Conservation (phyloP, 1,140 invertebrate genomes). For the Himalopsyche phryganea region DNA sequence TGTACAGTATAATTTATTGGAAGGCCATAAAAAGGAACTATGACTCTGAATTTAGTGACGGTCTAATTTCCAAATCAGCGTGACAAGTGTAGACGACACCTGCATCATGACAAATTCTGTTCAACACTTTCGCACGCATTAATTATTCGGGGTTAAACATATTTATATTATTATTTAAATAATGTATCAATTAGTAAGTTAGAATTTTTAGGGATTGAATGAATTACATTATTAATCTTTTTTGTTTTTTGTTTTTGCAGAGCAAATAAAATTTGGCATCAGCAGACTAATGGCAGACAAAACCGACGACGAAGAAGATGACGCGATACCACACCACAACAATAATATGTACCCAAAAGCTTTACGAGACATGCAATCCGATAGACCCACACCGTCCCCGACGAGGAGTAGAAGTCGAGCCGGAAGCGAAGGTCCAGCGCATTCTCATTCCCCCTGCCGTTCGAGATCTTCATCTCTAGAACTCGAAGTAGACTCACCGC, state of each 20-base stretch:
- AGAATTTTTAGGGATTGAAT: too few species aligned
- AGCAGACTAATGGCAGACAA: constrained; percentile 63
- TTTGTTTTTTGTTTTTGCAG: constrained; percentile 50
- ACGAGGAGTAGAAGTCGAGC: constrained; percentile 44
- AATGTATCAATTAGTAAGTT: too few species aligned
- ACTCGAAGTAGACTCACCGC: constrained; percentile 67
- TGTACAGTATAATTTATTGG: too few species aligned
- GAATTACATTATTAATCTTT: too few species aligned
- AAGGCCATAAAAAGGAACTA: too few species aligned
- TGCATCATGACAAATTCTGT: constrained; percentile 36
- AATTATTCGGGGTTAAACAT: too few species aligned
- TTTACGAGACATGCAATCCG: constrained; percentile 29
- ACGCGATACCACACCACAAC: constrained; percentile 39
- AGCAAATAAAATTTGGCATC: constrained; percentile 70
- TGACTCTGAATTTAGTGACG: constrained; percentile 4
- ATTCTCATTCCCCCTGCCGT: constrained; percentile 44
- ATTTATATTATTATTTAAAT: too few species aligned
- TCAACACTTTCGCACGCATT: too few species aligned
- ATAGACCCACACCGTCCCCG: constrained; percentile 41
- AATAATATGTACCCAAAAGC: constrained; percentile 44
- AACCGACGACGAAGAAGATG: constrained; percentile 56
- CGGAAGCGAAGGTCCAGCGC: constrained; percentile 39
- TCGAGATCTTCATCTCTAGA: constrained; percentile 64
- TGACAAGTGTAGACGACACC: constrained; percentile 49
- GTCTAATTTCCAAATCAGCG: constrained; percentile 26